Base-by-base conservation (phyloP, 2,888 invertebrate genomes). In the Mystacides longicornis region DNA sequence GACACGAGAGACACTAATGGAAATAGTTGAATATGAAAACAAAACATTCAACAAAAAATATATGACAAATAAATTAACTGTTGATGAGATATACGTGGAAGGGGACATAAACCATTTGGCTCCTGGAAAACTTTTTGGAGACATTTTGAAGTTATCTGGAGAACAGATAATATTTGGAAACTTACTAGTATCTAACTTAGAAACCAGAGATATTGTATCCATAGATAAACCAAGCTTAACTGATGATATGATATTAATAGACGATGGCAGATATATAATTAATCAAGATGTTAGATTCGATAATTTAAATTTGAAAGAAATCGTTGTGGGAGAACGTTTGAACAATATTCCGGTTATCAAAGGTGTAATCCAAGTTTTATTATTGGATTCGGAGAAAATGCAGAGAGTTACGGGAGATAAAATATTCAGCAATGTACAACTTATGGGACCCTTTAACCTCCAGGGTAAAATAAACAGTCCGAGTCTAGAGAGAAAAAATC, bases 61-160 rank as follows among this genome's bases (percentile, higher is more conserved):
- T 20, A 58, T 57, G 23, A 54, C 67, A 14, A 60, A 63, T n/a
- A 63, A 59, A 31, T 54, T 81, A 3, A 66, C 63, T 19, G 68
- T 76, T 2, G 66, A 74, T 54, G 66, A 76, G 22, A 61, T 80
- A 11, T 63, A 67, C 14, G 65, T 81, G 14, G 64, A 64, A 2
- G 77, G 75, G n/a, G 67, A 65, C 11, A 64, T 82, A 0, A 83
- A 83, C 64, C 69, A 71, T 9, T 64, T 75, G 2, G 67, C 68
- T 52, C 68, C 81, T 62, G 60, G 65, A 1, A 65, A 71, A 9
- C 64, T 83, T 23, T 58, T 73, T 21, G 67, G 73, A 51, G 70
- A 74, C 59, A 69, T 75, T 1, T 65, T 83, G 11, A 78, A 71
- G 65, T 71, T 69, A 19, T 62, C 62, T 1, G 80, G 76, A 1